A percentile compares a stretch with the other conserved stretches of the same genome.
phyloP scores from a whole-genome alignment of 2,888 invertebrate species.

The Erannis defoliaria region DNA sequence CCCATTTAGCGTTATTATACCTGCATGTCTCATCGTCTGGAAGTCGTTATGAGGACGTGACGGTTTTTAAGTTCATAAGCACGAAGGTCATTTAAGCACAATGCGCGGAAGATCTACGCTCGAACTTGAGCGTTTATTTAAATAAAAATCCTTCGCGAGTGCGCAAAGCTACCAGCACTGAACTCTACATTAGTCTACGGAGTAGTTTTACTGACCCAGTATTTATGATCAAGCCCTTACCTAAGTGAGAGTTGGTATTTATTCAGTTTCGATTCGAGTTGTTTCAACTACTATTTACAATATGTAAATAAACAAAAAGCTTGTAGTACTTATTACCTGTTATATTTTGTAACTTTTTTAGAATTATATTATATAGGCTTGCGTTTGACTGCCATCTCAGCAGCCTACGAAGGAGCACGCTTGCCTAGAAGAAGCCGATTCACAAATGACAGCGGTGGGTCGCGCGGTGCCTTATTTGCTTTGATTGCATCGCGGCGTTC shows the following conservation, averaged over 20 bases:
- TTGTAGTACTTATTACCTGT: no score
- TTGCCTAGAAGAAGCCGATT: no score
- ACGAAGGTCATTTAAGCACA: conserved; percentile 16
- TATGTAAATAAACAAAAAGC: not conserved
- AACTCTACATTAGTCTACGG: no score
- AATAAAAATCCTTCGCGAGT: not conserved
- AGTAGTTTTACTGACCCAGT: not conserved
- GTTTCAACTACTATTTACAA: no score
- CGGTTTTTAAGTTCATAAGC: not conserved
- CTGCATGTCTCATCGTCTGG: conserved; percentile 18
- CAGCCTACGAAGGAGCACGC: no score
- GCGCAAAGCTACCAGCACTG: not conserved
- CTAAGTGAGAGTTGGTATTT: no score
- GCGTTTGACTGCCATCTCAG: no score
- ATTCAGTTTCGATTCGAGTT: no score
- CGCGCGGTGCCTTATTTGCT: not conserved
- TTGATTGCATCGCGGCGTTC: conserved; percentile 8
- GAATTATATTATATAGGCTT: no score
- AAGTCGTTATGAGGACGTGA: conserved; percentile 9
- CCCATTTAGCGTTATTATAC: conserved; percentile 36
- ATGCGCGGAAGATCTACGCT: conserved; percentile 18
- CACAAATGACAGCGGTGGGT: conserved; percentile 18
- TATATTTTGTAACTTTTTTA: no score
- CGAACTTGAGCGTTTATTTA: not conserved
- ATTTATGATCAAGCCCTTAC: no score